Percentiles rank a stretch among this genome's conserved stretches.
These are phyloP conservation scores for Grammomys surdaster DNA, from an alignment of 2,113 vertebrate species.

Conservation along the genomic window DNA sequence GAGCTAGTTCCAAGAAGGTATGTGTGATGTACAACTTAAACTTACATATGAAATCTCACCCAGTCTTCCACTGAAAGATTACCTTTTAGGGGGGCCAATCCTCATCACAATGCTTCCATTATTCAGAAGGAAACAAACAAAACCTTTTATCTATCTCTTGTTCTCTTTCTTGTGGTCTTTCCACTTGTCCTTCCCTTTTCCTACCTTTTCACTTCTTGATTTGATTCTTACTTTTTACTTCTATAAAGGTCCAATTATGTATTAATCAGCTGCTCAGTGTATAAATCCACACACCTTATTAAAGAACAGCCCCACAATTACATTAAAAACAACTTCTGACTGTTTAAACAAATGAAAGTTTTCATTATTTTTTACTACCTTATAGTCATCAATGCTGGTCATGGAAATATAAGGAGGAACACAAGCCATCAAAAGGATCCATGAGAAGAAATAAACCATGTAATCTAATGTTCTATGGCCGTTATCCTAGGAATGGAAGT, in stretches of 20 bases:
- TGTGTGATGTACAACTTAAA: not conserved
- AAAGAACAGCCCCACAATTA: not conserved
- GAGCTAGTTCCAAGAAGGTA: not conserved
- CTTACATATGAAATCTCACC: not conserved
- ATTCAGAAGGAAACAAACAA: not conserved
- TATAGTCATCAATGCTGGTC: slow-evolving; percentile 24
- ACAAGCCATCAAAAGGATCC: not conserved
- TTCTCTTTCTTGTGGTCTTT: not conserved
- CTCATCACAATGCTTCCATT: not conserved
- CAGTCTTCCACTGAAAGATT: not conserved
- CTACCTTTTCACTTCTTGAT: too few relatives aligned
- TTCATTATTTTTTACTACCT: slow-evolving; percentile 8
- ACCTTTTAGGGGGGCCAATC: not conserved
- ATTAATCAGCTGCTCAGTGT: not conserved
- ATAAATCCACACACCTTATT: not conserved
- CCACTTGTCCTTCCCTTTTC: not conserved
- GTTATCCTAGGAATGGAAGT: not conserved
- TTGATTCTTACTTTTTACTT: not conserved
- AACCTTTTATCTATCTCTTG: not conserved
- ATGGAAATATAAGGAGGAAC: not conserved
- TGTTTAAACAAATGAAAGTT: not conserved
- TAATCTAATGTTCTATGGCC: accelerated
- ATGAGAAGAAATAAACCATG: not conserved
- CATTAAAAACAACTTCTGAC: not conserved
- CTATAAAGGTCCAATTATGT: not conserved